Percentiles rank a stretch among this genome's conserved stretches.
phyloP scores from a whole-genome alignment of 2,797 vertebrate species.

The Allenopithecus nigroviridis region DNA sequence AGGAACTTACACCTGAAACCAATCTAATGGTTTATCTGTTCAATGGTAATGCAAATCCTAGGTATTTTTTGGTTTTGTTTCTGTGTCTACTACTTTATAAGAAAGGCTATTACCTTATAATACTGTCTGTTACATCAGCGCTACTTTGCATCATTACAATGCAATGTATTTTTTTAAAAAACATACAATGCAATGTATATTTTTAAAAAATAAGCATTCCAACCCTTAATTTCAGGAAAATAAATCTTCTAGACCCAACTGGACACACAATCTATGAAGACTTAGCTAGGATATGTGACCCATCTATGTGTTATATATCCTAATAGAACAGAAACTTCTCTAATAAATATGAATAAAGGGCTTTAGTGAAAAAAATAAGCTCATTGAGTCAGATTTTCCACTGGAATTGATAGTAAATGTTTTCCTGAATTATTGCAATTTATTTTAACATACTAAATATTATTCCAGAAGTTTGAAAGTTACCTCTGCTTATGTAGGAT shows the following conservation, averaged over 20 bases:
- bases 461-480: not conserved
- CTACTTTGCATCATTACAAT: not conserved
- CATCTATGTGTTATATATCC: not conserved
- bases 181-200: not conserved
- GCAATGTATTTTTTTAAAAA: not conserved
- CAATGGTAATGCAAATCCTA: not conserved
- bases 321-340: not conserved
- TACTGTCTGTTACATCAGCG: not conserved
- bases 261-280: not conserved
- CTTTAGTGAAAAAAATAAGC: not conserved
- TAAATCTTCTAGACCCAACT: not conserved
- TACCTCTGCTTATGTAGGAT: not conserved
- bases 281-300: constrained; percentile 12
- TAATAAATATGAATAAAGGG: not conserved
- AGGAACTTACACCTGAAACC: not conserved
- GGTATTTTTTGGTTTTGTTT: not conserved
- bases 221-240: constrained; percentile 14
- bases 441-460: not conserved
- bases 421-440: not conserved
- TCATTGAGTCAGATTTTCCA: not conserved
- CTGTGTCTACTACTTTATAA: not conserved
- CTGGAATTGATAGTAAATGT: not conserved
- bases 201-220: not conserved
- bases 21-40: not conserved
- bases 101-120: not conserved